Base-by-base conservation (phyloP, 1,140 invertebrate genomes). In the Hestina assimilis region DNA sequence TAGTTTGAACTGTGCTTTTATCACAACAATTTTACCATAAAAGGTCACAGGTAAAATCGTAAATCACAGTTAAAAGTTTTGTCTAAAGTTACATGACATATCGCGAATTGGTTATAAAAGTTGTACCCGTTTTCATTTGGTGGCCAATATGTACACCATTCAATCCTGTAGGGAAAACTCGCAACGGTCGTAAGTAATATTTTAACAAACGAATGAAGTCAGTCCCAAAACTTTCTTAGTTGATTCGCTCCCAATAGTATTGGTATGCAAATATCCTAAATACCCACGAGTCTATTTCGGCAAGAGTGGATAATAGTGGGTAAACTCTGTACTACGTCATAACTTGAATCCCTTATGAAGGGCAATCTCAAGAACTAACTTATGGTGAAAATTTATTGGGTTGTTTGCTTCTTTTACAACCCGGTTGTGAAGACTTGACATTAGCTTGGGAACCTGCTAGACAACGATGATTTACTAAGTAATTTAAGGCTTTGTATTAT, bases 211-310 rank as follows among this genome's bases (percentile, higher is more conserved):
- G 24, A 50, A 63, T 47, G 29, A 52, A 55, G 56, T 45, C 33
- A 41, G 51, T 54, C 62, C 66, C 54, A 58, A 77, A 77, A 75
- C 50, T 77, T 77, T 63, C 54, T 59, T 64, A 61, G 58, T 67
- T 69, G 46, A 63, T 63, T 65, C 50, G 38, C 33, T 56, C 53
- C 62, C 62, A 62, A 50, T 71, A 63, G 51, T 72, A 72, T 75
- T 68, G 69, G 54, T 50, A 76, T 80, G 72, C 69, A 80, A 80
- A 80, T 76, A 71, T 67, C 52, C 64, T 65, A 73, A 81, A 72
- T 68, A 63, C 67, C 60, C 64, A 33, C 33, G 52, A 61, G 60
- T 66, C 47, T 53, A 45, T 38, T 63, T 35, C 50, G 45, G 45
- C 19, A 23, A 35, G 29, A 35, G 45, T 48, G 29, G 28, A 48